phyloP scores from a whole-genome alignment of 2,888 invertebrate species.

The Meiosimyza decipiens region DNA sequence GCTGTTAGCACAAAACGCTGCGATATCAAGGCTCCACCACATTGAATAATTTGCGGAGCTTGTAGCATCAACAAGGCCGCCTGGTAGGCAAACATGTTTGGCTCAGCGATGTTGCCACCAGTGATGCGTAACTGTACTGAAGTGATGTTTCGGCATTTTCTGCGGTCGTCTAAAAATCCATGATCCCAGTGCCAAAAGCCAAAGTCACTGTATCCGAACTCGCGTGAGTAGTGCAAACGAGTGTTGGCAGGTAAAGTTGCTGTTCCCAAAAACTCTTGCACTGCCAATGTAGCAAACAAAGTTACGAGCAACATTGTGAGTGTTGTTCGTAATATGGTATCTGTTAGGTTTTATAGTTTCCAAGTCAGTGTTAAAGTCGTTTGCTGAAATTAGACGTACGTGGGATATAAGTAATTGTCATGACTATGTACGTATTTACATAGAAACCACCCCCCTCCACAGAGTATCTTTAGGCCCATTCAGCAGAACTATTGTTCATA shows the following conservation, averaged over 20 bases:
- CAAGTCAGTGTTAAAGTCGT: too few relatives aligned
- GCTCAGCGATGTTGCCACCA: slow-evolving; percentile 56
- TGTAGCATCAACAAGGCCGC: slow-evolving; percentile 55
- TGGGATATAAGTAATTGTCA: too few relatives aligned
- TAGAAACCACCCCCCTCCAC: too few relatives aligned
- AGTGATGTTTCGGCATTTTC: slow-evolving; percentile 5
- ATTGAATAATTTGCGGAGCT: slow-evolving; percentile 47
- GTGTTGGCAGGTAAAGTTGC: background rate
- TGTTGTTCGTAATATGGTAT: background rate
- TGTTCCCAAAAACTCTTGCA: background rate
- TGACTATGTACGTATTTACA: too few relatives aligned
- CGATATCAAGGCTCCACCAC: slow-evolving; percentile 60
- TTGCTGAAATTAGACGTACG: too few relatives aligned
- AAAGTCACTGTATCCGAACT: slow-evolving; percentile 23
- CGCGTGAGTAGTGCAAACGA: background rate
- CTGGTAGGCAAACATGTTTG: slow-evolving; percentile 59
- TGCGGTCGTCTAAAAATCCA: background rate
- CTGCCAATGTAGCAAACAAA: background rate
- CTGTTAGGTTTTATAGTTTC: too few relatives aligned
- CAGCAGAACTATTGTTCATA: too few relatives aligned
- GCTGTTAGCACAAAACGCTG: slow-evolving; percentile 57
- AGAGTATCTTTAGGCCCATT: too few relatives aligned
- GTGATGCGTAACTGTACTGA: slow-evolving; percentile 52
- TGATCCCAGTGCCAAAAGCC: slow-evolving; percentile 31
- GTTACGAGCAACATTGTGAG: slow-evolving; percentile 2